Base-by-base conservation (phyloP, 2,113 vertebrate genomes). In the Nematolebias whitei region DNA sequence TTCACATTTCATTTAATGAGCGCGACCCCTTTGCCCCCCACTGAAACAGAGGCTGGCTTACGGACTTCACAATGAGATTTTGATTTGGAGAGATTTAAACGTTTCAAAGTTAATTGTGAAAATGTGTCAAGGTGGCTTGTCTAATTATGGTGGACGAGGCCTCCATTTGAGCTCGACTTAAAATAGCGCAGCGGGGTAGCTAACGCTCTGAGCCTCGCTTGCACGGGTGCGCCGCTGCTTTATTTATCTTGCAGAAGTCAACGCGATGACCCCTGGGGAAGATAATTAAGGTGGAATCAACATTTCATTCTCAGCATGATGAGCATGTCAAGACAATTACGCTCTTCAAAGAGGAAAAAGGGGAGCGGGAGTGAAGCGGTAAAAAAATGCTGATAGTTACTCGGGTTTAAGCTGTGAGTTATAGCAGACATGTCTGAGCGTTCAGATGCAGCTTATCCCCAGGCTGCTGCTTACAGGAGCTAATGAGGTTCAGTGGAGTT, bases 221-320 rank as follows among this genome's bases (percentile, higher is more conserved):
- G 45, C 22, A 53, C 64, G 57, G 54, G 71, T 55, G 74, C 70
- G 40, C 54, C 18, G 18, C 55, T 18, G 53, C 60, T 76, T 87
- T 89, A 81, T 87, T 84, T 89, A 76, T 74, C 80, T 77, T 60
- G 72, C 80, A 67, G 67, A 83, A 84, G 85, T 84, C 80, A 66
- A 78, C 50, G 63, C 8, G 32, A 71, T 85, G 87, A 89, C 89
- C 86, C 80, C 74, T 39, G 54, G 74, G 78, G 80, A 71, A 81
- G 76, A 85, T 82, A 85, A 88, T 91, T 87, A 87, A 84, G 80
- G 73, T 72, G 77, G 78, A 87, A 79, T 85, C 70, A 87, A 85
- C 83, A 80, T 88, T 85, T 80, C 51, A 73, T 60, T 80, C 68
- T 45, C 16, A 71, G 79, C 63, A 75, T 82, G 86, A 90, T 67